Base-by-base conservation (phyloP, 2,888 invertebrate species). In the Andrena hattorfiana region DNA sequence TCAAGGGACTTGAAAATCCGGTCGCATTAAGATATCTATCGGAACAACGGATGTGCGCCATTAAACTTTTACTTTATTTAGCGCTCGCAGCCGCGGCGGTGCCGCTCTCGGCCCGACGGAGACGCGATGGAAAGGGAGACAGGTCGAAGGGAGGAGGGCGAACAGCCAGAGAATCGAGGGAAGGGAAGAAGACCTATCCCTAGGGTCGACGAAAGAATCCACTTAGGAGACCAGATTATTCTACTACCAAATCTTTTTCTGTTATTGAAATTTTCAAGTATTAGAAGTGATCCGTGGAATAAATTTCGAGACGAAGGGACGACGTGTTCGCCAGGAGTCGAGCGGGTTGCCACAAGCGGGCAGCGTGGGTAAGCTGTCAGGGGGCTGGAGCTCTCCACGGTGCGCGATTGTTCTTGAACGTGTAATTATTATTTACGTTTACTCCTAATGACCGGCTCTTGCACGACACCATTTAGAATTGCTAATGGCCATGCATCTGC, bases 21-120 rank as follows among this genome's bases (percentile, higher is more conserved):
- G 93, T 93, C 93, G 93, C 93, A 93, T 93, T 93, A 93, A 93
- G 93, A 93, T 93, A 93, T 93, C 92, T 92, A 93, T 93, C 93
- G 90, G 91, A 93, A 92, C 92, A 92, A 93, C 93, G 93, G 93
- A 93, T 93, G 93, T 92, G 91, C 91, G 89, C 92, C 91, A 93
- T 93, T 93, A 93, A 93, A 92, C 91, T 92, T 93, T 92, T 93
- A 92, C 91, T 93, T 93, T 92, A 93, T 93, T 93, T 92, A 91
- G 90, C 89, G 89, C 89, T 88, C 86, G 84, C 51, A 80, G 87
- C 73, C 60, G 68, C 68, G 51, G 59, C 49, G 62, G 60, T 62
- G 62, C 26, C 20, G 64, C 16, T 32, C 59, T 66, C 77, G 67
- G 64, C 66, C 72, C 70, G 49, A 74, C 77, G 73, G 73, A 75